Percentiles rank a stretch among this genome's conserved stretches.
Conservation (phyloP, 92 coral and sea anemone genomes). For the Actinostola sp. region DNA sequence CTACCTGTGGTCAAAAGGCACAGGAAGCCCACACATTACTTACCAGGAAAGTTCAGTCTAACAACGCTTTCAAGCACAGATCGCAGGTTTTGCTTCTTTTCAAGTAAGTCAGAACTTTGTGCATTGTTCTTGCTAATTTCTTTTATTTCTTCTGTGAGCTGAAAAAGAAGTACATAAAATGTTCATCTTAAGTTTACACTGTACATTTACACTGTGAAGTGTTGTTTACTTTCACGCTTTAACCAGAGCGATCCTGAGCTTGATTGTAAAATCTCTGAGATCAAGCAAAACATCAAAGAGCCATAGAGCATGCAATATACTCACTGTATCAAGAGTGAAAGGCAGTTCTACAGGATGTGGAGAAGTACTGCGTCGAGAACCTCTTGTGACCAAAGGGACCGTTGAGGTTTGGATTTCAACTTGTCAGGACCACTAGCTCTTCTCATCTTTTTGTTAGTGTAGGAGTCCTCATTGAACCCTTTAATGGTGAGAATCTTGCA, state of each 20-base stretch:
- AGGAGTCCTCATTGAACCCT: background rate
- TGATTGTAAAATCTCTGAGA: too few species aligned
- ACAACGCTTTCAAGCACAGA: constrained; percentile 54
- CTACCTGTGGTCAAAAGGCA: background rate
- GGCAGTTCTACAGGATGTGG: constrained; percentile 36
- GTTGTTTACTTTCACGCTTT: too few species aligned
- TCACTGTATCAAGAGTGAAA: constrained; percentile 70
- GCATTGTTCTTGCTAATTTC: constrained; percentile 43
- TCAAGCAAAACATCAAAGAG: too few species aligned
- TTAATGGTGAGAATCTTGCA: background rate
- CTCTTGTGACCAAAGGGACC: background rate
- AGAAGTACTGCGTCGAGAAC: constrained; percentile 13
- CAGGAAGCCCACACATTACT: background rate
- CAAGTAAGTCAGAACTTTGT: constrained; percentile 51
- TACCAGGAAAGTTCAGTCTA: constrained; percentile 62
- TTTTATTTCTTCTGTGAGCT: constrained; percentile 67
- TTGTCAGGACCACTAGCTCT: constrained; percentile 24
- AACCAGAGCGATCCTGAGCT: too few species aligned
- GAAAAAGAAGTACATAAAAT: too few species aligned
- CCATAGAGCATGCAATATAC: too few species aligned
- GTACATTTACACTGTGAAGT: too few species aligned
- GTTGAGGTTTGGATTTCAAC: background rate
- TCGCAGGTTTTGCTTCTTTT: constrained; percentile 61
- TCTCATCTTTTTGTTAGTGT: constrained; percentile 26
- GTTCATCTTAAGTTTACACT: too few species aligned